phyloP scores from a whole-genome alignment of 2,888 invertebrate species.

The Lepeophtheirus nordmannii region DNA sequence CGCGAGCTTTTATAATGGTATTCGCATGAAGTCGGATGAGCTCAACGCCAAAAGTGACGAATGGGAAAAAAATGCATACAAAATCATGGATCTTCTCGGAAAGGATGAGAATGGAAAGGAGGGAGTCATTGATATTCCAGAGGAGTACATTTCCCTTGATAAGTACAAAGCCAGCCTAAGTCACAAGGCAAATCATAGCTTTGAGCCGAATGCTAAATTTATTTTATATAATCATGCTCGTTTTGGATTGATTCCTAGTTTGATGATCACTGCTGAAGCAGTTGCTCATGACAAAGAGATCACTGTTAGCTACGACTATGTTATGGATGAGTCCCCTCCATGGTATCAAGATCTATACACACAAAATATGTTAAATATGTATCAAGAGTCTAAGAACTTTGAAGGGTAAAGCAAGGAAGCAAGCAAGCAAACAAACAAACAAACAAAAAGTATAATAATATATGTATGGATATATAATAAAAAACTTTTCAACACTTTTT shows the following conservation, averaged over 20 bases:
- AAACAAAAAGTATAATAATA: too few relatives aligned
- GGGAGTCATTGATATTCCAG: conserved; percentile 14
- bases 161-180: conserved; percentile 11
- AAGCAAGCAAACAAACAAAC: too few relatives aligned
- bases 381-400: conserved; percentile 14
- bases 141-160: background rate
- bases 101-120: background rate
- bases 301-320: conserved; percentile 19
- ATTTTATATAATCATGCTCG: conserved; percentile 2
- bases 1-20: conserved; percentile 10
- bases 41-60: background rate
- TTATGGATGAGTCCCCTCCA: conserved; percentile 14
- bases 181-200: conserved; percentile 19
- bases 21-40: background rate
- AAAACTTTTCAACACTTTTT: too few relatives aligned
- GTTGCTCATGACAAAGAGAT: conserved; percentile 3
- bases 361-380: background rate
- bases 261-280: background rate
- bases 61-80: conserved; percentile 10
- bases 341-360: conserved; percentile 20
- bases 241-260: conserved; percentile 3
- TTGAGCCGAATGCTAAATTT: conserved; percentile 20
- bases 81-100: conserved; percentile 19
- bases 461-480: too few relatives aligned
- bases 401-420: background rate